phyloP scores from a whole-genome alignment of 2,888 invertebrate species.

The Eupithecia vulgata region DNA sequence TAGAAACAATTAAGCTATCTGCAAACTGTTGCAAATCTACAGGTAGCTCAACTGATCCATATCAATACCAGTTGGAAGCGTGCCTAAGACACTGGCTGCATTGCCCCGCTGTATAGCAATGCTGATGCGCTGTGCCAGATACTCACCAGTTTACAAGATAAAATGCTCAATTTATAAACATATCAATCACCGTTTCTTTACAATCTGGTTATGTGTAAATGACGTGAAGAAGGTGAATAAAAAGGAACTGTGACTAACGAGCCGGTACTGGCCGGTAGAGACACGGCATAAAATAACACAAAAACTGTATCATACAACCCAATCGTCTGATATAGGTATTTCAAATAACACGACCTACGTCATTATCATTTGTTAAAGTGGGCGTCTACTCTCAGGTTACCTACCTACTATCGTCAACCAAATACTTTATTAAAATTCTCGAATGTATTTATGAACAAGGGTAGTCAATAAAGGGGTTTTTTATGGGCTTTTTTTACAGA shows the following conservation, averaged over 20 bases:
- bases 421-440: background rate
- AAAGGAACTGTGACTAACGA: background rate
- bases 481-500: too few relatives aligned
- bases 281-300: background rate
- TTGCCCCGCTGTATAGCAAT: too few relatives aligned
- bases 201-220: background rate
- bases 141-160: background rate
- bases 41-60: too few relatives aligned
- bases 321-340: background rate
- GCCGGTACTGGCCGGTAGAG: background rate
- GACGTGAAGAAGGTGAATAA: background rate
- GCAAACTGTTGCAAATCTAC: too few relatives aligned
- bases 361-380: conserved; percentile 2
- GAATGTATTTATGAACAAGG: background rate
- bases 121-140: too few relatives aligned
- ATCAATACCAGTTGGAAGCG: too few relatives aligned
- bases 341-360: background rate
- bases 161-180: background rate
- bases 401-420: background rate
- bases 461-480: too few relatives aligned
- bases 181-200: background rate
- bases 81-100: too few relatives aligned
- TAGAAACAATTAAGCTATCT: too few relatives aligned
- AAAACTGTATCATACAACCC: background rate
- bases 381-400: background rate